Evolutionary conservation across 2,113 vertebrate genomes (phyloP).

Genomic region (Poeciliopsis occidentalis): DNA sequence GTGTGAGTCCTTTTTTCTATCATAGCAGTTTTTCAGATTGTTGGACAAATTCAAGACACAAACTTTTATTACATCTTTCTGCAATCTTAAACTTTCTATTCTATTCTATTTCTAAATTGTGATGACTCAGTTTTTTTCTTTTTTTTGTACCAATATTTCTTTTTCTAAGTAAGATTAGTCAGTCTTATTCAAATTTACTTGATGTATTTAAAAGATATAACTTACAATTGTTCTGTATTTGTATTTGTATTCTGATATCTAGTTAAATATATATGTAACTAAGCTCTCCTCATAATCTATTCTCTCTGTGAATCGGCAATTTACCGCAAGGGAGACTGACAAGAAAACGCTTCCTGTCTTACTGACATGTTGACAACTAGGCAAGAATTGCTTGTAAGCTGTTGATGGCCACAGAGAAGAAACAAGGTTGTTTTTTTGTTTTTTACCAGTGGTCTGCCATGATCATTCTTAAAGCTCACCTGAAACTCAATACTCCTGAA

Average conservation of each 20-base stretch:
- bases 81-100: constrained; percentile 15
- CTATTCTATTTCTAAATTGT: constrained; percentile 20
- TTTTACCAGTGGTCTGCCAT: constrained; percentile 39
- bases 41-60: constrained; percentile 13
- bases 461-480: constrained; percentile 34
- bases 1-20: not conserved
- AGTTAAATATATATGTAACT: not conserved
- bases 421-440: constrained; percentile 3
- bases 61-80: constrained; percentile 18
- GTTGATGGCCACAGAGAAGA: constrained; percentile 24
- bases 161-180: too few relatives aligned
- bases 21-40: constrained; percentile 24
- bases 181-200: not conserved
- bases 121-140: not conserved
- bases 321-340: constrained; percentile 3
- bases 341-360: constrained; percentile 10
- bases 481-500: constrained; percentile 25
- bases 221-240: not conserved
- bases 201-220: not conserved
- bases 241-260: not conserved
- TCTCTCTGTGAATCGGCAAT: not conserved
- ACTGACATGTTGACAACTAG: constrained; percentile 35
- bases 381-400: constrained; percentile 4
- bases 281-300: not conserved
- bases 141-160: too few relatives aligned